Percentiles rank a stretch among this genome's conserved stretches.
Evolutionary conservation across 2,113 vertebrate genomes (phyloP).

Genomic region (Alouatta palliata): DNA sequence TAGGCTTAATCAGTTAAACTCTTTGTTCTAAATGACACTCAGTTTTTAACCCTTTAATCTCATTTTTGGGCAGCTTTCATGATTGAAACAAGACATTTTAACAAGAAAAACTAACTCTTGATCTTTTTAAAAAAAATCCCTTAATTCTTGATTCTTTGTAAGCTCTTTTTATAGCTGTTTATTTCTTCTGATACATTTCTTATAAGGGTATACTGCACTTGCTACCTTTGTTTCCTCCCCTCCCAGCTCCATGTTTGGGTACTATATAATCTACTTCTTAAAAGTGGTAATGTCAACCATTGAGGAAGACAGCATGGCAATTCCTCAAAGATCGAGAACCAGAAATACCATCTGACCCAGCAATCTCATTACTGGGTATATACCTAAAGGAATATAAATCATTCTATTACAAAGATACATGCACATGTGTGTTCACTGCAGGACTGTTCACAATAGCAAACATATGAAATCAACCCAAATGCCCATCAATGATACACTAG

Average conservation of each 20-base stretch:
- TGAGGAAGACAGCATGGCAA: no score
- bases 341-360: no score
- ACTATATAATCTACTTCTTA: neutral
- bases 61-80: neutral
- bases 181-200: neutral
- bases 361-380: no score
- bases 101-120: neutral
- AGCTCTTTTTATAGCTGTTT: neutral
- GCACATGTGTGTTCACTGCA: no score
- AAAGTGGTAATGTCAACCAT: no score
- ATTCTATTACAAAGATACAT: no score
- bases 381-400: no score
- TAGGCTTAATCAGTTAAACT: neutral
- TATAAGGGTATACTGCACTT: fast-evolving
- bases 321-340: no score
- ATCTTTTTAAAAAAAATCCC: neutral
- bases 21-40: neutral
- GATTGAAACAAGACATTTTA: neutral
- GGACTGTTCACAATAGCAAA: no score
- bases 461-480: no score
- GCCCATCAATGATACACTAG: no score
- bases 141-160: neutral
- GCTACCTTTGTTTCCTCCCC: neutral
- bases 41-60: neutral
- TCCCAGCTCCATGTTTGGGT: neutral